Evolutionary conservation across 2,113 vertebrate genomes (phyloP).

Genomic region (Galemys pyrenaicus): DNA sequence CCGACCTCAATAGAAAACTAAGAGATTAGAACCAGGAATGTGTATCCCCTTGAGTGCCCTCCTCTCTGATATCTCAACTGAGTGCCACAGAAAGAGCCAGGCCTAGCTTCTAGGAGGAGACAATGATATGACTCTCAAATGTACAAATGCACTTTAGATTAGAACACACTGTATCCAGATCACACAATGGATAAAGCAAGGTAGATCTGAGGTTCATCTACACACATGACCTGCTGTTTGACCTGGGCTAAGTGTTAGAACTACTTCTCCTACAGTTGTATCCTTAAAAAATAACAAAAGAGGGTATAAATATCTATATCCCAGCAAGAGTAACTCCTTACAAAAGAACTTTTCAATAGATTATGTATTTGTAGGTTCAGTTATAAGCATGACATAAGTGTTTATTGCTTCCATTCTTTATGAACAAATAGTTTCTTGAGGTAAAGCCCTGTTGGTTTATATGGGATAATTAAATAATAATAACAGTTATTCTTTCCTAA

Average conservation of each 20-base stretch:
- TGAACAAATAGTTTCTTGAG: constrained; percentile 55
- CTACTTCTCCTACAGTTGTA: constrained; percentile 10
- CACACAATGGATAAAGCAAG: background rate
- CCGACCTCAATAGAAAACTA: constrained; percentile 37
- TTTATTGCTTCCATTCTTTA: constrained; percentile 32
- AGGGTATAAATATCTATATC: background rate
- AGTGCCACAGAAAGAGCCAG: background rate
- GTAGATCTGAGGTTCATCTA: background rate
- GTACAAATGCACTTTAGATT: constrained; percentile 61
- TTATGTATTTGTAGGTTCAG: background rate
- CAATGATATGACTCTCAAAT: constrained; percentile 28
- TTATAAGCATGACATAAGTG: constrained; percentile 16
- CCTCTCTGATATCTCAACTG: constrained; percentile 50
- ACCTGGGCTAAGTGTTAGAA: constrained; percentile 32
- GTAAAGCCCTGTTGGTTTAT: constrained; percentile 45
- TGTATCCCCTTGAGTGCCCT: background rate
- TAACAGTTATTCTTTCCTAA: constrained; percentile 64
- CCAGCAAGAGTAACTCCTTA: background rate
- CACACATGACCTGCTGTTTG: background rate
- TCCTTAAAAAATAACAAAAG: constrained; percentile 41
- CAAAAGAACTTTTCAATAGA: constrained; percentile 27
- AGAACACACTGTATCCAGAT: constrained; percentile 23
- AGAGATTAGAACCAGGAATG: constrained; percentile 71
- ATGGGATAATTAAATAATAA: constrained; percentile 66
- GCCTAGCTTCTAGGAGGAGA: constrained; percentile 38